Base-by-base conservation (phyloP, 2,113 vertebrate species). In the Macroglossus sobrinus region DNA sequence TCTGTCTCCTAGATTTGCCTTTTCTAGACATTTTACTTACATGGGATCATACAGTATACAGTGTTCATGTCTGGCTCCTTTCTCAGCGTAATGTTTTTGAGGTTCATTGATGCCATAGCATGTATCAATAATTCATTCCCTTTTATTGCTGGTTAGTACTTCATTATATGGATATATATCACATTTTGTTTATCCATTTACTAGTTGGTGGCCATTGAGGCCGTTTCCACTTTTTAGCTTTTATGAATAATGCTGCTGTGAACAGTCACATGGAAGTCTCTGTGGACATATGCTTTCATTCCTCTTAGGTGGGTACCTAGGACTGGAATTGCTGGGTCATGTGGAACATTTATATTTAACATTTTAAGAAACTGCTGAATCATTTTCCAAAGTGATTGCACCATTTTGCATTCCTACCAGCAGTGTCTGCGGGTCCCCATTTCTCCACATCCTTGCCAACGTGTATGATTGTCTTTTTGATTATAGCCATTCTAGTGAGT, bases 331-430 rank as follows among this genome's bases (percentile, higher is more conserved):
- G 9, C 35, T 79, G 43, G 38, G 28, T 91, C 71, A 87, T 11
- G 45, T 76, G 47, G 26, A 91, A 81, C 47, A 75, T 86, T 91
- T 76, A 53, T 87, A 28, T 82, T 91, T 91, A 91, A 68, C 15
- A 88, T 88, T 92, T 88, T 66, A 75, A 91, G 61, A 61, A 94
- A 71, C 33, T 59, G 33, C 40, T 75, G 28, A 71, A 63, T 24
- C 61, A 7, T 92, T 95, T 93, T 93, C 86, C 75, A 78, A 91
- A 95, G 55, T 79, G n/a, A 35, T 59, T 63, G 33, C 8, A 79
- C 38, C 14, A n/a, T 85, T 66, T 80, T 81, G 45, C 55, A 40
- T 93, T 90, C 63, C 28, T 4, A 21, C 61, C 35, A 50, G 43
- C 38, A 78, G 9, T 30, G 14, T 84, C 16, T 64, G 84, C 76